A percentile compares a stretch with the other conserved stretches of the same genome.
phyloP scores from a whole-genome alignment of 2,888 invertebrate genomes.

The Thumatha senex region DNA sequence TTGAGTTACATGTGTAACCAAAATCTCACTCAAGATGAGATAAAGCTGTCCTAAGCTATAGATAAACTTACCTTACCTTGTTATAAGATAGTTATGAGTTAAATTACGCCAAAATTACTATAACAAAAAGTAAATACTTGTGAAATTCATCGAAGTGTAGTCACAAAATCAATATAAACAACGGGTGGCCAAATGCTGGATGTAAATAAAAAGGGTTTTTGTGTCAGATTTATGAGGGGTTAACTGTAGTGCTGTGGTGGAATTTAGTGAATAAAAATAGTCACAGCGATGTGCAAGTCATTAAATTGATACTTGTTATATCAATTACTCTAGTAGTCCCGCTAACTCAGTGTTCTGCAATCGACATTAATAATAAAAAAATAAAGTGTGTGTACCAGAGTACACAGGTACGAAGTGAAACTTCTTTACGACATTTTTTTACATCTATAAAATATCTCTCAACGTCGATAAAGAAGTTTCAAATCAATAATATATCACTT shows the following conservation, averaged over 20 bases:
- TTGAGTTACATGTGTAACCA: too few species aligned
- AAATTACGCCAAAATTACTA: background rate
- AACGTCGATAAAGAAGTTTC: too few species aligned
- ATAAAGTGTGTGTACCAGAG: background rate
- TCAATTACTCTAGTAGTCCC: too few species aligned
- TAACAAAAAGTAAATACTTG: background rate
- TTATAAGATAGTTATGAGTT: too few species aligned
- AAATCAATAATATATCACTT: too few species aligned
- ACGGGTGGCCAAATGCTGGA: background rate
- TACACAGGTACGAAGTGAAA: too few species aligned
- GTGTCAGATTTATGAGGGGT: background rate
- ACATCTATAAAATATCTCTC: too few species aligned
- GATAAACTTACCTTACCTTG: too few species aligned
- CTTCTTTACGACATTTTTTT: too few species aligned
- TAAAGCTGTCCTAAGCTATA: too few species aligned
- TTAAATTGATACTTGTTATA: background rate
- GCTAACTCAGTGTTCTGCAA: too few species aligned
- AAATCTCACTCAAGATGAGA: too few species aligned
- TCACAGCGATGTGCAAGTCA: background rate
- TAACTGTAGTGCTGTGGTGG: background rate
- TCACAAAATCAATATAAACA: background rate
- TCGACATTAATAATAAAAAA: background rate
- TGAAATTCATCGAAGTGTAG: background rate
- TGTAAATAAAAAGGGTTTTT: conserved; percentile 1
- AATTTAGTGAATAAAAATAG: background rate